Evolutionary conservation across 2,888 invertebrate species (phyloP).

Genomic region (Cheilosia vernalis): DNA sequence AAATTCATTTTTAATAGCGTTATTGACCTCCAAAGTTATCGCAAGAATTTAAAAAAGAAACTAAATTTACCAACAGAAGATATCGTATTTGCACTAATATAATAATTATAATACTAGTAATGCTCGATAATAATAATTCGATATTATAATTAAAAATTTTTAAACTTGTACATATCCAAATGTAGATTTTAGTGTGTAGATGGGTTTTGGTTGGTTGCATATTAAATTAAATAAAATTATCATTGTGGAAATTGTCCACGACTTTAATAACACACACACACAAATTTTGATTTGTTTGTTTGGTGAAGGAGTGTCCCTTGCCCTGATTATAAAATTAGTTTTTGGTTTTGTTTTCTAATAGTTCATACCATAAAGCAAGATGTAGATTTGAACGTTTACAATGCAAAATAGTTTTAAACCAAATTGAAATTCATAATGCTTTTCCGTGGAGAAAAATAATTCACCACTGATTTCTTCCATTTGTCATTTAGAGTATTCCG

Average conservation of each 20-base stretch:
- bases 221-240: constrained; percentile 22
- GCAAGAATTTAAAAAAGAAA: constrained; percentile 30
- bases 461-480: constrained; percentile 18
- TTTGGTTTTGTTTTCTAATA: constrained; percentile 42
- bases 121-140: constrained; percentile 63
- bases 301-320: constrained; percentile 68
- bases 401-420: constrained; percentile 49
- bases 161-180: constrained; percentile 63
- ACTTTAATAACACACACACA: constrained; percentile 7
- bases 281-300: constrained; percentile 39
- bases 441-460: not conserved
- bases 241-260: constrained; percentile 39
- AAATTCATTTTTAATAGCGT: constrained; percentile 77
- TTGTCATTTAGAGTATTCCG: constrained; percentile 89
- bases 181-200: constrained; percentile 68
- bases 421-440: constrained; percentile 3
- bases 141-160: constrained; percentile 37
- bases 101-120: constrained; percentile 43
- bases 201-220: constrained; percentile 68
- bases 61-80: constrained; percentile 42
- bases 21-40: constrained; percentile 58
- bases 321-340: constrained; percentile 43
- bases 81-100: constrained; percentile 68
- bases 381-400: constrained; percentile 75
- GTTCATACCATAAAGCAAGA: constrained; percentile 72